Percentiles rank a stretch among this genome's conserved stretches.
Conservation (phyloP, 2,888 invertebrate genomes). For the Cataglyphis albicans region DNA sequence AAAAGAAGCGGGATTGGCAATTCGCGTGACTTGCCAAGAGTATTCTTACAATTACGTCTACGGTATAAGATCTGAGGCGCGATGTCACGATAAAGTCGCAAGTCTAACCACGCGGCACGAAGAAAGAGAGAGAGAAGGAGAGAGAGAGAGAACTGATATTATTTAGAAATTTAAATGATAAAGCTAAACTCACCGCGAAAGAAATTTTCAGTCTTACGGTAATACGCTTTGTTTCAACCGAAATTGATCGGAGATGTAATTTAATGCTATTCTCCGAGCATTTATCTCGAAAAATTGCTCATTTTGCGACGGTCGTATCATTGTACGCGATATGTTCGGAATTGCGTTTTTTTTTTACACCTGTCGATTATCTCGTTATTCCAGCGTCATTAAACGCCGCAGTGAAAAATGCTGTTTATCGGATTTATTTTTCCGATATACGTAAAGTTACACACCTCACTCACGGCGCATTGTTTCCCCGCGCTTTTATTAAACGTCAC, state of each 20-base stretch:
- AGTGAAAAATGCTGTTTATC: conserved; percentile 37
- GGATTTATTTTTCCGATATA: conserved; percentile 26
- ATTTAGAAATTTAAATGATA: conserved; percentile 47
- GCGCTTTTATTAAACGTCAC: not conserved
- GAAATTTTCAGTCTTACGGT: conserved; percentile 12
- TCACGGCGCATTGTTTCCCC: not conserved
- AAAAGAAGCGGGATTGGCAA: conserved; percentile 39
- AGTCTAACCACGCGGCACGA: conserved; percentile 20
- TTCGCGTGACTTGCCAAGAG: conserved; percentile 39
- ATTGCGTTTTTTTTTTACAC: conserved; percentile 15
- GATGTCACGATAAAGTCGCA: conserved; percentile 34
- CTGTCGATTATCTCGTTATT: conserved; percentile 45
- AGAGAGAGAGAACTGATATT: conserved; percentile 5
- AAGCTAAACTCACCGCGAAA: conserved; percentile 18
- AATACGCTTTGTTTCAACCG: not conserved
- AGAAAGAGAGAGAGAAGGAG: not conserved
- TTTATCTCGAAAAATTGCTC: conserved; percentile 18
- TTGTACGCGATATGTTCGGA: not conserved
- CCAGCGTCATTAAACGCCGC: conserved; percentile 28
- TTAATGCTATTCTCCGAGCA: conserved; percentile 9
- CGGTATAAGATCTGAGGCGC: conserved; percentile 1
- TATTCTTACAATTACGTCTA: conserved; percentile 44
- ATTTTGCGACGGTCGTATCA: conserved; percentile 20
- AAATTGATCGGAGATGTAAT: conserved; percentile 39
- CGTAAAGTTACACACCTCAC: not conserved